Evolutionary conservation across 2,888 invertebrate genomes (phyloP), one percentile per base, ranked within the genome.

Genomic region (Apodemia mormo): DNA sequence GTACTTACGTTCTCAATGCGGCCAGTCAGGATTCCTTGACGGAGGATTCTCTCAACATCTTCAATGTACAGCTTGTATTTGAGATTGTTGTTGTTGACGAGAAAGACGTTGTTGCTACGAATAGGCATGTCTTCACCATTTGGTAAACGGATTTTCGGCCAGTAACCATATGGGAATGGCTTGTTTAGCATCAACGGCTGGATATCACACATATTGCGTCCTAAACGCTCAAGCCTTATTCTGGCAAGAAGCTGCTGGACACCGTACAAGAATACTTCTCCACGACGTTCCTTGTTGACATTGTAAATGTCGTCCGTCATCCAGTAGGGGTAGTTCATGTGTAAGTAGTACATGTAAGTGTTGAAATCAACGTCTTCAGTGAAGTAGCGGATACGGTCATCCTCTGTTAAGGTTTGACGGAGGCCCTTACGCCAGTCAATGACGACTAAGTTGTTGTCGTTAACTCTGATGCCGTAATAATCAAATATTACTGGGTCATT

Each of bases 291-390:
- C 76, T 90, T 90, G 76, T 92, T 86, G 64, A 94, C 77, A 30
- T 83, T 86, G 77, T 91, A 93, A 45, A 93, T 86, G 12, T 94
- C 90, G 65, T 95, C 94, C 72, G 93, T 91, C 92, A 96, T 94
- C 95, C 96, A 96, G 91, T 90, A 94, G 5, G 97, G 96, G 83
- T 95, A 96, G 82, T 95, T 95, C 83, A 95, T 89, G 81, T 95
- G 95, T 84, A 94, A 91, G 85, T 95, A 94, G 88, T 95, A 95
- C 90, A 96, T 95, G 92, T 95, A 96, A 14, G 95, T 87, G 86
- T 96, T 97, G 14, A 97, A 89, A 74, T 96, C 96, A 68, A 97
- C 89, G 82, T 97, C 97, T 83, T 97, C 97, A 30, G 95, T 95
- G 91, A 96, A 97, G 87, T 97, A 97, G 65, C 94, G 90, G 72